Evolutionary conservation across 2,888 invertebrate species (phyloP), one percentile per base, ranked within the genome.

Genomic region (Meloe dianella): DNA sequence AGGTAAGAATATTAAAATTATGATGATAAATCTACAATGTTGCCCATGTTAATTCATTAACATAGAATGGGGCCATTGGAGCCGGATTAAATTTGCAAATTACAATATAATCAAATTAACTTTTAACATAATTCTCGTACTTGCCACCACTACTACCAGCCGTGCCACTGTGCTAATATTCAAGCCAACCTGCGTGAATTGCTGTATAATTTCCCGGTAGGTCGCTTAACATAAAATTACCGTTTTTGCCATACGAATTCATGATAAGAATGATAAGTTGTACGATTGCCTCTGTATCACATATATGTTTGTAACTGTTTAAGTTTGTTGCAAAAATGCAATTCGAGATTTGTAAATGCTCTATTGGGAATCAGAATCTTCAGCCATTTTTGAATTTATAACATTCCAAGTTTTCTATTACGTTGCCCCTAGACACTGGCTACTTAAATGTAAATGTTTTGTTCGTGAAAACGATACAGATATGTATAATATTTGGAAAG

Each of bases 41-140:
- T 41, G 47, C 22, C 51, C 6, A 51, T 51, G 20, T 51, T 51
- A 51, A 51, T 51, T 51, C 22, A 63, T 65, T 63, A 63, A 63
- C 60, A 61, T 63, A 35, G 68, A 38, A 58, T 63, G 61, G 57
- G 65, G 65, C 57, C 68, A 63, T 65, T 58, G 65, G 71, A 73
- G 73, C 74, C 76, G 76, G 80, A 81, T 80, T 80, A 80, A 79
- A 80, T 78, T 80, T 77, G 76, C 78, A 80, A 81, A 81, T 81
- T 81, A 81, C 80, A 80, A 79, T 78, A 78, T 81, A 81, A 81
- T 81, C 80, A 79, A 80, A 81, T 80, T 80, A 80, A 79, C 79
- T 80, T 80, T 79, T 74, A 76, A 69, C 76, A 71, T 72, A 74
- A 74, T 72, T 74, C 71, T 68, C 68, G 65, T 60, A 65, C 64